phyloP scores from a whole-genome alignment of 2,113 vertebrate genomes.

The Nestor notabilis region DNA sequence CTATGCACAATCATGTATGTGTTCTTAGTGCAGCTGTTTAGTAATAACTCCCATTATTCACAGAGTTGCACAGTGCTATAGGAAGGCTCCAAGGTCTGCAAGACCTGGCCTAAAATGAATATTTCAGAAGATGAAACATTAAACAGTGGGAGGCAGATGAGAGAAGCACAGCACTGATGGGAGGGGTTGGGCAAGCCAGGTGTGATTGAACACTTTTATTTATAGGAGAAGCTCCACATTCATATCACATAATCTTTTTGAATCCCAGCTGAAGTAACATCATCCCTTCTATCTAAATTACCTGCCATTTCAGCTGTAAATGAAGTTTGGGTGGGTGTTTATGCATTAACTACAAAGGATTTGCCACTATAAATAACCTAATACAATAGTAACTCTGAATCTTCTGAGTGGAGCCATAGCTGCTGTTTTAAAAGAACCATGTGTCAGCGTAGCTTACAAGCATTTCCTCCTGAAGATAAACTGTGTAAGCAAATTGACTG shows the following conservation, averaged over 20 bases:
- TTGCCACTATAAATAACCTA: background rate
- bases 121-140: background rate
- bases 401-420: background rate
- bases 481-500: background rate
- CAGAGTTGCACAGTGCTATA: background rate
- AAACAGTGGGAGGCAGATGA: background rate
- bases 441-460: background rate
- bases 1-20: accelerated
- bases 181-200: background rate
- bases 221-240: background rate
- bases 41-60: background rate
- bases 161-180: background rate
- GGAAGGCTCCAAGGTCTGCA: background rate
- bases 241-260: background rate
- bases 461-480: background rate
- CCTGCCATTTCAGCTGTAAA: background rate
- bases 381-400: background rate
- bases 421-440: background rate
- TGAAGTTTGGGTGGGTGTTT: background rate
- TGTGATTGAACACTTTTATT: background rate
- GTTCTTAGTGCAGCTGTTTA: background rate
- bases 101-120: background rate
- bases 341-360: background rate
- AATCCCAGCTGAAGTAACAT: background rate
- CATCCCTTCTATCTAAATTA: background rate